A percentile compares a stretch with the other conserved stretches of the same genome.
phyloP scores from a whole-genome alignment of 2,797 vertebrate genomes.

The Enteromius radiatus region DNA sequence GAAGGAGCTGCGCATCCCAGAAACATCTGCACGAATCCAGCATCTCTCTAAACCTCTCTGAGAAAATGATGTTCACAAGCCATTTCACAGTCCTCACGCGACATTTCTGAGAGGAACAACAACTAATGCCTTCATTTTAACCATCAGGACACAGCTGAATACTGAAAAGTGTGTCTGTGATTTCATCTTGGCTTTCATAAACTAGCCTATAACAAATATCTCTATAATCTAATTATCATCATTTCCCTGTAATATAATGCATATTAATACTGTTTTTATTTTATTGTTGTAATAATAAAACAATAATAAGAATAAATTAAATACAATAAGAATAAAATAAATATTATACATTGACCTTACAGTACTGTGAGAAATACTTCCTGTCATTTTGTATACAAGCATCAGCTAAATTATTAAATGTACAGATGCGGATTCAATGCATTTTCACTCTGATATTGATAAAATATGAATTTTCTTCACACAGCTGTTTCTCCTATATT shows the following conservation, averaged over 20 bases:
- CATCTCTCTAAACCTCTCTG: background rate
- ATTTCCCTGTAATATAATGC: background rate
- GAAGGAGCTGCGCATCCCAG: conserved; percentile 80
- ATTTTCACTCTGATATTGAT: background rate
- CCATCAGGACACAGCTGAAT: background rate
- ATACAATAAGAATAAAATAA: too few relatives aligned
- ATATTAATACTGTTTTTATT: too few relatives aligned
- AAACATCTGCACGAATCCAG: conserved; percentile 82
- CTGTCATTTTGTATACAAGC: background rate
- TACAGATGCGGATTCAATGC: background rate
- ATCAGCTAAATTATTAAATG: background rate
- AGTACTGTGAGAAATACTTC: background rate
- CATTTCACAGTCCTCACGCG: background rate
- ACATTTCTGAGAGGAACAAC: background rate
- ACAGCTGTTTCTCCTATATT: background rate
- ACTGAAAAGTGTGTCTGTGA: background rate
- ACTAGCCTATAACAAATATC: background rate
- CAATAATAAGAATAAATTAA: too few relatives aligned
- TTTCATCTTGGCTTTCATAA: background rate
- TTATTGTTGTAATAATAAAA: too few relatives aligned
- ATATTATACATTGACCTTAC: background rate
- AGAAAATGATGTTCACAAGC: background rate
- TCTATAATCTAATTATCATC: background rate
- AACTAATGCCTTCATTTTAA: background rate
- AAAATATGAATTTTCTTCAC: background rate